Percentiles rank a stretch among this genome's conserved stretches.
Conservation (phyloP, 2,113 vertebrate species). For the Cottus gobio region DNA sequence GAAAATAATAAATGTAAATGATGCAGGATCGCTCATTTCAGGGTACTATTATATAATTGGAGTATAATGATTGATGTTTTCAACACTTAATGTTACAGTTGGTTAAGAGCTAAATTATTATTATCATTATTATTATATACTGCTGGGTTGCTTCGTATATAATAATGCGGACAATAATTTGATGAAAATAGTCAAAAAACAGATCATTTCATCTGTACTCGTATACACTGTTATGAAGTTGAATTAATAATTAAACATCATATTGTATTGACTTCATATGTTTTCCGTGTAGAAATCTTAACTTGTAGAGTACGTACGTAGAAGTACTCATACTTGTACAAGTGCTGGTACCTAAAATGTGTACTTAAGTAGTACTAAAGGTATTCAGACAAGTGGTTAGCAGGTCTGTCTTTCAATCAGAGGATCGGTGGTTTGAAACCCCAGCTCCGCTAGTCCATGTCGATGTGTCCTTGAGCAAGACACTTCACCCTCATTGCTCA, state of each 20-base stretch:
- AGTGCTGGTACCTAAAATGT: not conserved
- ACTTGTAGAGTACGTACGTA: not conserved
- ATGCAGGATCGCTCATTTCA: not conserved
- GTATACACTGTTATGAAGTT: not conserved
- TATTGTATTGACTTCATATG: not conserved
- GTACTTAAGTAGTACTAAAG: not conserved
- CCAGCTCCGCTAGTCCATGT: too few relatives aligned
- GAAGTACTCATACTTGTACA: not conserved
- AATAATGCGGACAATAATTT: not conserved
- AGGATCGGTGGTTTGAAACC: too few relatives aligned
- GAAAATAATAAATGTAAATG: too few relatives aligned
- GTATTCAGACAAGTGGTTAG: not conserved
- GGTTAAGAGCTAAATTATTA: too few relatives aligned
- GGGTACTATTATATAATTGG: not conserved
- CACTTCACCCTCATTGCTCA: too few relatives aligned
- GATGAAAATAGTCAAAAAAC: not conserved
- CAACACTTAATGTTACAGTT: too few relatives aligned
- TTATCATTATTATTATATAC: too few relatives aligned
- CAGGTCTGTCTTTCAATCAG: too few relatives aligned
- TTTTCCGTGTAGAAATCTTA: not conserved
- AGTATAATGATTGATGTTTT: not conserved
- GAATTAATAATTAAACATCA: not conserved
- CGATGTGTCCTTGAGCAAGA: too few relatives aligned
- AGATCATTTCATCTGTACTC: not conserved
- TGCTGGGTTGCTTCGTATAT: not conserved